A percentile compares a stretch with the other conserved stretches of the same genome.
These are phyloP conservation scores for Phyllotreta cruciferae DNA, from an alignment of 2,888 invertebrate genomes.

Conservation along the genomic window DNA sequence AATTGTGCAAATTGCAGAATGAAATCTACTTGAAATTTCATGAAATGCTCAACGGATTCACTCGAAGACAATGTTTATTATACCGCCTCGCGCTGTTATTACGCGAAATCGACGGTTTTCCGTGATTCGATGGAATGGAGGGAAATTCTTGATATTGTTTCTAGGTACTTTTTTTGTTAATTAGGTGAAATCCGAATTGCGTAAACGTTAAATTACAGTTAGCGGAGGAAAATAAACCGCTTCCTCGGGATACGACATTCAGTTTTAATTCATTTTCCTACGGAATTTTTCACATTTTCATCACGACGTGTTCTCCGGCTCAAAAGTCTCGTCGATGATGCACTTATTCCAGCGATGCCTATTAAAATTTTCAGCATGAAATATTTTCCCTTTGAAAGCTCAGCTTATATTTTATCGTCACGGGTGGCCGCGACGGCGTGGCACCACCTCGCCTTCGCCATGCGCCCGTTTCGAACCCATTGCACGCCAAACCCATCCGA, in stretches of 20 bases:
- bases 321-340: conserved; percentile 22
- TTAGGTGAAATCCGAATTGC: conserved; percentile 1
- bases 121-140: too few relatives aligned
- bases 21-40: conserved; percentile 33
- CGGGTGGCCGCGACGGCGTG: conserved; percentile 35
- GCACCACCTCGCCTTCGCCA: conserved; percentile 27
- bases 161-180: too few relatives aligned
- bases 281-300: conserved; percentile 18
- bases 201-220: conserved; percentile 4
- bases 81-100: background rate
- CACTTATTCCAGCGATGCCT: conserved; percentile 30
- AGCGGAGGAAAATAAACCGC: background rate
- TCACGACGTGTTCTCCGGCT: conserved; percentile 14
- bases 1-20: conserved; percentile 35
- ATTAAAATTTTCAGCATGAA: conserved; percentile 41
- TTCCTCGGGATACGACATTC: background rate
- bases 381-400: conserved; percentile 31
- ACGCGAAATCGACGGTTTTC: too few relatives aligned
- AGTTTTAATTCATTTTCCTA: conserved; percentile 14
- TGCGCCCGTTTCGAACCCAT: background rate
- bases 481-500: background rate
- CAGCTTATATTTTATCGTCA: conserved; percentile 35
- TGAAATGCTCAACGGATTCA: conserved; percentile 22
- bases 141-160: too few relatives aligned
- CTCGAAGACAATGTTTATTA: conserved; percentile 30